Evolutionary conservation across 1,140 invertebrate genomes (phyloP), one percentile per base, ranked within the genome.

Genomic region (Elysia chlorotica): DNA sequence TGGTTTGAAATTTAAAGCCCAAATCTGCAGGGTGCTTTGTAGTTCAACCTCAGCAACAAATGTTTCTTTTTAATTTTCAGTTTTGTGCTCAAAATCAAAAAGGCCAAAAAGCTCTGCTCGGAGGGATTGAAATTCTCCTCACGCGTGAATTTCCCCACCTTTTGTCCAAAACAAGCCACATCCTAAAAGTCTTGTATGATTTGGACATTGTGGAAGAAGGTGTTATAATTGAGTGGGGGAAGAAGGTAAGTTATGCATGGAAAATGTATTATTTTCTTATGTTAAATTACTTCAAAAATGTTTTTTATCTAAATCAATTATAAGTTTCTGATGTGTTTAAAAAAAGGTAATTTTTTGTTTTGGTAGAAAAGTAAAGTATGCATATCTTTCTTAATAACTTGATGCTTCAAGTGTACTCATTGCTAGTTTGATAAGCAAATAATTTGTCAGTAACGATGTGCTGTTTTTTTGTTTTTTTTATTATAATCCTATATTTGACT

Each of bases 111-210:
- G 96, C 97, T 89, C 90, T 99, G 71, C 91, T 99, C 75, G 94
- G 96, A 77, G 98, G 96, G 62, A 92, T 99, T 80, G 98, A 99
- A 83, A 95, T 97, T 84, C 91, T 97, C 14, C 93, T 99, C 70
- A 85, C 85, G 3, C 93, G 93, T 71, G 87, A 95, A 54, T 92
- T 96, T 82, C 92, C 93, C 76, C 91, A 93, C 57, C 83, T 88
- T 19, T 90, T 99, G 54, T 90, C 92, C 1, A 97, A 96, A 87
- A 94, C 96, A 75, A 91, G 96, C 71, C 93, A 92, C 80, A 93
- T 99, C 77, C 91, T 99, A 66, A 97, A 97, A 90, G 87, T 93
- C 57, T 92, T 99, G 80, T 99, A 99, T 87, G 97, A 99, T 88
- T 82, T 88, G 76, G 98, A 99, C 88, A 95, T 99, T 79, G 88